A percentile compares a stretch with the other conserved stretches of the same genome.
phyloP scores from a whole-genome alignment of 2,797 vertebrate species.

The Simalia tracyae region DNA sequence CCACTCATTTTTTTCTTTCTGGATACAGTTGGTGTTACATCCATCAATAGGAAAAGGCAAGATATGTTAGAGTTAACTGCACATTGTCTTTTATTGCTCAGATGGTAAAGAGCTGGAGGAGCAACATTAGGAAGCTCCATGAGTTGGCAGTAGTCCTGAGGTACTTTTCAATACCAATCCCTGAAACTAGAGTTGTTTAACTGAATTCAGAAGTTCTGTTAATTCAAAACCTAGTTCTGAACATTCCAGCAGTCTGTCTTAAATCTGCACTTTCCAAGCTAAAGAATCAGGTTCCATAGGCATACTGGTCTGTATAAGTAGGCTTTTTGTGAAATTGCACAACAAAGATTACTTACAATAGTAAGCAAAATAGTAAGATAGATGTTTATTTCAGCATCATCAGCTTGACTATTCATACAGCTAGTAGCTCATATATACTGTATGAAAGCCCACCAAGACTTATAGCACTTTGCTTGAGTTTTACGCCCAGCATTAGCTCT shows the following conservation, averaged over 20 bases:
- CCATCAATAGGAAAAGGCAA: background rate
- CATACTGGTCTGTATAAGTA: background rate
- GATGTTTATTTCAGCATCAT: background rate
- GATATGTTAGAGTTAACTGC: background rate
- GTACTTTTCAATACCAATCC: background rate
- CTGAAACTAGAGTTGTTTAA: background rate
- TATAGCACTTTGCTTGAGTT: background rate
- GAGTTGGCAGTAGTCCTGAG: background rate
- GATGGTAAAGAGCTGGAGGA: background rate
- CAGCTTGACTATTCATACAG: background rate
- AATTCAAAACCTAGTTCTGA: background rate
- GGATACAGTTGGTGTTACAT: background rate
- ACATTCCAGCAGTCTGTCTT: background rate
- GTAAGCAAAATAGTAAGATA: background rate
- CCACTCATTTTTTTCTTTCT: background rate
- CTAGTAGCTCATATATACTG: background rate
- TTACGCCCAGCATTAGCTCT: background rate
- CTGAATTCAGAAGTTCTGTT: background rate
- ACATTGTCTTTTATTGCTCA: background rate
- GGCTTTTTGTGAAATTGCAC: background rate
- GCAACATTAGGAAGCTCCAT: background rate
- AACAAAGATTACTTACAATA: background rate
- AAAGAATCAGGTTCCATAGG: background rate
- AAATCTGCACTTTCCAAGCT: background rate
- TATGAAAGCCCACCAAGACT: background rate